Evolutionary conservation across 2,888 invertebrate species (phyloP), one percentile per base, ranked within the genome.

Genomic region (Conomelus anceps): DNA sequence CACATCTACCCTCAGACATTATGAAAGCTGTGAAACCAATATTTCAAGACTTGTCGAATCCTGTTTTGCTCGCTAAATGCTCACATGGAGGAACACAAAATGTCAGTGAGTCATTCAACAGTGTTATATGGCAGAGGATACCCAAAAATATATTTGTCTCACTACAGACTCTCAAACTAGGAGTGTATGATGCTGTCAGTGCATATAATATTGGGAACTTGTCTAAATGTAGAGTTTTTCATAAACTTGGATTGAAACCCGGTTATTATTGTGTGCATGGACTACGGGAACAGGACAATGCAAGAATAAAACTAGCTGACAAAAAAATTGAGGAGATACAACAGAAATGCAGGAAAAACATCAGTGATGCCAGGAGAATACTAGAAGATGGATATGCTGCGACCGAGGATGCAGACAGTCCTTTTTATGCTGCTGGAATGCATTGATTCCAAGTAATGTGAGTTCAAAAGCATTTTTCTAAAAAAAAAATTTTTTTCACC

Each of bases 1-100:
- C 22, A 41, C 88, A 88, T 63, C 88, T 88, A 29, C 88, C 34
- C 41, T 41, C 26, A 41, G 88, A 26, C 41, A 41, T 88, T 41
- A 88, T 88, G 88, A n/a, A 34, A 41, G 22, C 23, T n/a, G 41
- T 88, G 23, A 88, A 29, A 86, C 86, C 86, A 20, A 24, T 86
- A 24, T 86, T 86, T 24, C 23, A 24, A 86, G 86, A 86, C 11
- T 34, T 34, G 13, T 34, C 34, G 17, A 34, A 34, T 34, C 34
- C 34, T 4, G 13, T 34, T 26, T 34, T 34, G 34, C 34, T 34
- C 17, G 34, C 23, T n/a, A 86, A 86, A 13, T 86, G 86, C 24
- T 22, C 24, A 86, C 23, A 86, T 23, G 23, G 86, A n/a, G 23
- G 86, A 22, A 86, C 86, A 6, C 86, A 86, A 23, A 86, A 86